A percentile compares a stretch with the other conserved stretches of the same genome.
These are phyloP conservation scores for Gouania willdenowi DNA, from an alignment of 2,797 vertebrate genomes.

Conservation along the genomic window DNA sequence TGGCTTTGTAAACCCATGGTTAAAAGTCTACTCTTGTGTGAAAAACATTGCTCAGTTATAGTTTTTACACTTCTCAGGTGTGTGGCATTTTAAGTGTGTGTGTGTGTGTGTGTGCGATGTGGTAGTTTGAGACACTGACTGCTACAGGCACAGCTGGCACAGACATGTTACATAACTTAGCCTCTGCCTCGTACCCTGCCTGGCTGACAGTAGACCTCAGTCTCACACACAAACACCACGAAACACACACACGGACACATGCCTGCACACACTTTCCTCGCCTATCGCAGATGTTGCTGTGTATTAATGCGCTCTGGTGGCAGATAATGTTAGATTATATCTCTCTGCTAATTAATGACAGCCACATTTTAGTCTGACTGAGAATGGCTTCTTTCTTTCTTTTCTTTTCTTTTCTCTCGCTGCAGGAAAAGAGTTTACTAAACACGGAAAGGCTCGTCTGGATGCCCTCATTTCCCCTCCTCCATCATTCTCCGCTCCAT, in stretches of 20 bases:
- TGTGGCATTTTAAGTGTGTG: too few relatives aligned
- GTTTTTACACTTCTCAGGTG: too few relatives aligned
- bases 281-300: conserved; percentile 42
- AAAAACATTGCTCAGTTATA: too few relatives aligned
- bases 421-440: conserved; percentile 27
- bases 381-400: conserved; percentile 1
- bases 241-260: conserved; percentile 21
- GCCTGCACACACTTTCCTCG: conserved; percentile 25
- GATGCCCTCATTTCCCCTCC: conserved; percentile 40
- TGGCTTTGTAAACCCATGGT: too few relatives aligned
- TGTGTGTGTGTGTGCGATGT: conserved; percentile 17
- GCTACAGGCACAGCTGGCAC: conserved; percentile 65
- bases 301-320: conserved; percentile 7
- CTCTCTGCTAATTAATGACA: conserved; percentile 23
- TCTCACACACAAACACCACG: conserved; percentile 26
- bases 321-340: conserved; percentile 7
- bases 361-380: conserved; percentile 1
- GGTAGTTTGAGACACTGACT: conserved; percentile 47
- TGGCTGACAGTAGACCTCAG: conserved; percentile 54
- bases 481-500: conserved; percentile 3
- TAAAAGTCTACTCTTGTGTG: too few relatives aligned
- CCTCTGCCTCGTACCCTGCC: conserved; percentile 51
- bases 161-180: conserved; percentile 74
- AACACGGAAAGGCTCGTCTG: conserved; percentile 38
- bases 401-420: conserved; percentile 6